These are phyloP conservation scores for Synergus gifuensis DNA, from an alignment of 2,888 invertebrate species.

Conservation along the genomic window DNA sequence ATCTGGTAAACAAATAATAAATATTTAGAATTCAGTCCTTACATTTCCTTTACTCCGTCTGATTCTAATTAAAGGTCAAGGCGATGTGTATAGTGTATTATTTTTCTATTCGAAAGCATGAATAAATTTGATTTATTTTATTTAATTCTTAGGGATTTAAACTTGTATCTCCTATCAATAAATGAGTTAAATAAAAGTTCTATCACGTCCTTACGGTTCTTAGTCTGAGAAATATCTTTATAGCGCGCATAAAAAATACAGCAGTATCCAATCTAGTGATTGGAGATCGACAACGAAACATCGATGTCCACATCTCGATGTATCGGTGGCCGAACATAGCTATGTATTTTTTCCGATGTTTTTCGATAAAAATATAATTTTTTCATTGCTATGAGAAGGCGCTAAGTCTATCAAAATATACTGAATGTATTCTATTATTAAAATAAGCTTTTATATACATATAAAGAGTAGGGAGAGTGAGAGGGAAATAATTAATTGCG, in stretches of 20 bases:
- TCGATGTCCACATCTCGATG: no score
- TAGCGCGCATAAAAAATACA: constrained; percentile 61
- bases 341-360: no score
- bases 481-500: constrained; percentile 47
- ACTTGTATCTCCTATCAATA: neutral
- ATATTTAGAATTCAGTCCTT: constrained; percentile 37
- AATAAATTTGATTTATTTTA: constrained; percentile 42
- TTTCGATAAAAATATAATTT: no score
- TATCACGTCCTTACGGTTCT: constrained; percentile 65
- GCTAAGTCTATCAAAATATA: no score
- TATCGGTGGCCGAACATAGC: no score
- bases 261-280: constrained; percentile 65
- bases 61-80: constrained; percentile 33
- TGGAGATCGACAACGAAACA: no score
- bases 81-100: constrained; percentile 18
- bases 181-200: constrained; percentile 7
- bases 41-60: neutral
- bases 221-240: constrained; percentile 59
- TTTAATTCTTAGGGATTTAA: constrained; percentile 17
- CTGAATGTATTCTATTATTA: no score
- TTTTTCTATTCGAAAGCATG: constrained; percentile 1
- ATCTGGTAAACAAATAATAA: constrained; percentile 13
- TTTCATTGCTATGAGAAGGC: no score
- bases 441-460: no score
- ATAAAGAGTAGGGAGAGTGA: constrained; percentile 43